A percentile compares a stretch with the other conserved stretches of the same genome.
These are phyloP conservation scores for Neogobius melanostomus DNA, from an alignment of 2,113 vertebrate species.

Conservation along the genomic window DNA sequence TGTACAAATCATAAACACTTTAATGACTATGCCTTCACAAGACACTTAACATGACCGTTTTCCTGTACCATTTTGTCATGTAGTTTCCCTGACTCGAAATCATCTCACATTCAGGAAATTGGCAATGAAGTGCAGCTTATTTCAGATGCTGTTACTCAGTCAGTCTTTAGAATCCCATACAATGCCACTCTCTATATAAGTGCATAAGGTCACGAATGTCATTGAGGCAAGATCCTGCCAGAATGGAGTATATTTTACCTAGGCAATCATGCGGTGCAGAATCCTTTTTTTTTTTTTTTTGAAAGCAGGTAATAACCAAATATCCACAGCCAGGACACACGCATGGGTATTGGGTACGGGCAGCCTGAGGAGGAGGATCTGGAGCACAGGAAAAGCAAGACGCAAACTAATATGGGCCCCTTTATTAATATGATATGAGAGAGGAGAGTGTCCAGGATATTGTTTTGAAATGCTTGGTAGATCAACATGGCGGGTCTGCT, in stretches of 20 bases:
- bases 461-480: neutral
- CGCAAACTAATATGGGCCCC: neutral
- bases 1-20: too few species aligned
- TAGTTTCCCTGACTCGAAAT: neutral
- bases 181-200: neutral
- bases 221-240: neutral
- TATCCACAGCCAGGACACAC: slow-evolving; percentile 12
- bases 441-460: neutral
- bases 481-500: too few species aligned
- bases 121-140: neutral
- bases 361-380: slow-evolving; percentile 9
- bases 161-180: neutral
- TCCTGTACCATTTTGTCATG: neutral
- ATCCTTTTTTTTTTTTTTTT: too few species aligned
- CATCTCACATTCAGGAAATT: neutral
- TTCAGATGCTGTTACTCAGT: neutral
- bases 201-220: neutral
- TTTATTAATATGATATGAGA: slow-evolving; percentile 6
- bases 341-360: neutral
- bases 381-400: slow-evolving; percentile 6
- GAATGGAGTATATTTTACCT: neutral
- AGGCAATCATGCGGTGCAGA: neutral
- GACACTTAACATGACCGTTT: too few species aligned
- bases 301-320: slow-evolving; percentile 2
- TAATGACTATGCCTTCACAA: too few species aligned